Percentiles rank a stretch among this genome's conserved stretches.
Conservation (phyloP, 2,888 invertebrate species). For the Drosophila mercatorum region DNA sequence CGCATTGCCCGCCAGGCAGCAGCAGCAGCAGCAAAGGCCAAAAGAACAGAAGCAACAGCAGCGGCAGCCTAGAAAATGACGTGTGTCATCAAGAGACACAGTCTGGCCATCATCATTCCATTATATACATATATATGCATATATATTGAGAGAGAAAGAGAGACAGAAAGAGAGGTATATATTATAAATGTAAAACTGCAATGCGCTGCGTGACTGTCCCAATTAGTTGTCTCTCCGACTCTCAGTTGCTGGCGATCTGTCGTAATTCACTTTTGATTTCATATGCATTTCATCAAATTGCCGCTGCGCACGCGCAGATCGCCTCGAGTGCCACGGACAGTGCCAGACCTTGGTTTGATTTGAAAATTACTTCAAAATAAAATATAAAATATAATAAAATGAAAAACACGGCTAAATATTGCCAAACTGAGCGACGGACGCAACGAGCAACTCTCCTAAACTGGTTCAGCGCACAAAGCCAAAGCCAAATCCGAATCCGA, state of each 20-base stretch:
- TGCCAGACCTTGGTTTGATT: slow-evolving; percentile 73
- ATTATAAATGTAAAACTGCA: slow-evolving; percentile 28
- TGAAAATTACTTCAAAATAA: slow-evolving; percentile 65
- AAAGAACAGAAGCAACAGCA: slow-evolving; percentile 13
- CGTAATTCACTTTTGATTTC: slow-evolving; percentile 81
- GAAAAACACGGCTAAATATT: slow-evolving; percentile 5
- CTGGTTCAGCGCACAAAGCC: slow-evolving; percentile 34
- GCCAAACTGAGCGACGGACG: slow-evolving; percentile 14
- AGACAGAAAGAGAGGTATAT: background rate
- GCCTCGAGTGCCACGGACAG: slow-evolving; percentile 45
- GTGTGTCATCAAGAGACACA: slow-evolving; percentile 27
- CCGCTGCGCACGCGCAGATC: slow-evolving; percentile 76
- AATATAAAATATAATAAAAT: slow-evolving; percentile 8
- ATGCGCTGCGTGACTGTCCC: slow-evolving; percentile 67
- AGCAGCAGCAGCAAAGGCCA: background rate
- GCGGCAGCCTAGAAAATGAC: slow-evolving; percentile 32
- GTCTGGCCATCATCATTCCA: slow-evolving; percentile 24
- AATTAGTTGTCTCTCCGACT: slow-evolving; percentile 54
- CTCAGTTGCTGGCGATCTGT: slow-evolving; percentile 25
- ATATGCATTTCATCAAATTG: slow-evolving; percentile 81
- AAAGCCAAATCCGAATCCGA: slow-evolving; percentile 27
- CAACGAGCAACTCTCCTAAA: slow-evolving; percentile 28
- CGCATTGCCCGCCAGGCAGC: slow-evolving; percentile 31
- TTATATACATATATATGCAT: slow-evolving; percentile 1
- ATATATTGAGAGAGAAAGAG: background rate